These are phyloP conservation scores for Champsocephalus gunnari DNA, from an alignment of 2,797 vertebrate species.

Conservation along the genomic window DNA sequence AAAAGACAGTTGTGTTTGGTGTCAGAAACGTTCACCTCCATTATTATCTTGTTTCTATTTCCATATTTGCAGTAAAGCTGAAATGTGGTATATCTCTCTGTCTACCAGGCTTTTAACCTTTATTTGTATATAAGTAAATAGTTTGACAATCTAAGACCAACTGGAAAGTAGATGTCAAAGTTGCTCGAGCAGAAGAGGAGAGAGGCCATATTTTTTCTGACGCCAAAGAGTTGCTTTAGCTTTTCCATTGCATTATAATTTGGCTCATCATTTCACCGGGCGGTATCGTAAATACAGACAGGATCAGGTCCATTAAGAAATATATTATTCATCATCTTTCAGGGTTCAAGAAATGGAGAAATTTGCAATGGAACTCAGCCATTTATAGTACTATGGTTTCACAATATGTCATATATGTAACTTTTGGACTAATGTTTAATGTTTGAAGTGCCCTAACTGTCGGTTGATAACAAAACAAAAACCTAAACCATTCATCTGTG, in stretches of 20 bases:
- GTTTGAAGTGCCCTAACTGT: conserved; percentile 51
- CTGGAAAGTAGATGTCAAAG: conserved; percentile 74
- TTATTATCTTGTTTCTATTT: conserved; percentile 69
- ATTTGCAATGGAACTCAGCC: conserved; percentile 55
- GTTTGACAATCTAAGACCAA: conserved; percentile 88
- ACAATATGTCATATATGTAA: conserved; percentile 33
- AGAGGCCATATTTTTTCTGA: conserved; percentile 88
- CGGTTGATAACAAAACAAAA: conserved; percentile 34
- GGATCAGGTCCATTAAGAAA: conserved; percentile 30
- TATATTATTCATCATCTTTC: conserved; percentile 14
- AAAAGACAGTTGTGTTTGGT: conserved; percentile 84
- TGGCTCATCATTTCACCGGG: conserved; percentile 26
- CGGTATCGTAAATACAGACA: conserved; percentile 4
- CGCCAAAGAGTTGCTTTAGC: conserved; percentile 88
- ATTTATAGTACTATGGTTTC: conserved; percentile 44
- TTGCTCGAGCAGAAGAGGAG: conserved; percentile 78
- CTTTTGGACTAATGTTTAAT: conserved; percentile 42
- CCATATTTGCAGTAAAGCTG: conserved; percentile 73
- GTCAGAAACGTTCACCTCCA: conserved; percentile 73
- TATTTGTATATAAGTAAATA: conserved; percentile 88
- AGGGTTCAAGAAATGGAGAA: conserved; percentile 38
- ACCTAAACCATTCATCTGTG: conserved; percentile 39
- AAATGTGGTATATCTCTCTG: conserved; percentile 59
- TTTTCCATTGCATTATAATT: conserved; percentile 72
- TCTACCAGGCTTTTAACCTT: conserved; percentile 82